Evolutionary conservation across 2,113 vertebrate genomes (phyloP).

Genomic region (Onychorhynchus coronatus): DNA sequence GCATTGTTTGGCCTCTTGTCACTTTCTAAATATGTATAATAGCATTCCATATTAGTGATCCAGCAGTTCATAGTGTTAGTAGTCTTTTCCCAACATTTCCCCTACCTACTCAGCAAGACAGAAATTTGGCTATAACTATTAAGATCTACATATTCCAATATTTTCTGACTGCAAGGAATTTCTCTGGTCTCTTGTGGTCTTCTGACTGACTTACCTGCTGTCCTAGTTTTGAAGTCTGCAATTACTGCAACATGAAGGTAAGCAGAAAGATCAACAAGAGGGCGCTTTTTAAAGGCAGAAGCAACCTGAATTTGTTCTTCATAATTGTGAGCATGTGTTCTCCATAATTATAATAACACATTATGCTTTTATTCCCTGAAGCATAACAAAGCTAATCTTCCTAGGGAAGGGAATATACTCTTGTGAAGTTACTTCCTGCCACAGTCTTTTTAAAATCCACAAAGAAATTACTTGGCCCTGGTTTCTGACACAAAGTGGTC

Average conservation of each 20-base stretch:
- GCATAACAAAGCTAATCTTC: neutral
- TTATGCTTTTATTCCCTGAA: neutral
- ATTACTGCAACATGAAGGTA: neutral
- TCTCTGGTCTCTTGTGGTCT: neutral
- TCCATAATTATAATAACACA: neutral
- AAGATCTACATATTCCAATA: neutral
- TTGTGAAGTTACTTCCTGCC: conserved; percentile 39
- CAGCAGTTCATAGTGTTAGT: neutral
- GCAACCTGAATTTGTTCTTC: conserved; percentile 15
- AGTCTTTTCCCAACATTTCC: neutral
- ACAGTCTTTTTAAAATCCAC: neutral
- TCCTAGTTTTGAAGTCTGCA: neutral
- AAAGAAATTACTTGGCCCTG: neutral
- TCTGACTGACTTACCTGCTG: neutral
- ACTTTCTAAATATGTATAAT: neutral
- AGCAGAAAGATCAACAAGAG: neutral
- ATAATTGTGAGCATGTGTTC: neutral
- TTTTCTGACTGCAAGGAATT: neutral
- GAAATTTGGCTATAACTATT: neutral
- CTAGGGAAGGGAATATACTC: neutral
- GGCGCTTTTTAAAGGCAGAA: neutral
- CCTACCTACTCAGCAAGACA: neutral
- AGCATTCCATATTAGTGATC: neutral
- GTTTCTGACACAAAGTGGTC: neutral
- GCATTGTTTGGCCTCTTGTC: neutral